phyloP scores from a whole-genome alignment of 2,888 invertebrate species.

The Lymantria monacha region DNA sequence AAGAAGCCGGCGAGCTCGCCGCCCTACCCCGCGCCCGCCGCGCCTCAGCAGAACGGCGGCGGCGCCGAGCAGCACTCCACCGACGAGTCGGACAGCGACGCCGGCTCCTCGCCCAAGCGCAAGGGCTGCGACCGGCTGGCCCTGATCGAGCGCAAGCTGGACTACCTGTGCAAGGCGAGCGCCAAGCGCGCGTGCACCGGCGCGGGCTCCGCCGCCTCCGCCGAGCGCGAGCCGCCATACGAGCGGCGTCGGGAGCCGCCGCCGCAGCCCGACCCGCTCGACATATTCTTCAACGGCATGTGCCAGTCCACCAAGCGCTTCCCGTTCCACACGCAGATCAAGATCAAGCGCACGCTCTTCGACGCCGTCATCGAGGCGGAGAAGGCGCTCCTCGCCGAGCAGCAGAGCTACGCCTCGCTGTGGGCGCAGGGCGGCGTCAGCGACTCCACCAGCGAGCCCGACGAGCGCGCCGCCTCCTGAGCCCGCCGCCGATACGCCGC shows the following conservation, averaged over 20 bases:
- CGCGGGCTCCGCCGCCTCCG: conserved; percentile 21
- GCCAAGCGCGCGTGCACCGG: conserved; percentile 35
- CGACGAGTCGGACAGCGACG: conserved; percentile 40
- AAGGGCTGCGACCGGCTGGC: conserved; percentile 46
- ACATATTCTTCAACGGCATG: conserved; percentile 76
- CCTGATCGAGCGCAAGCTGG: conserved; percentile 57
- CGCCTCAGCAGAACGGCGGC: conserved; percentile 22
- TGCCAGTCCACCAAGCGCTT: conserved; percentile 72
- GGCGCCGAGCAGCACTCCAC: conserved; percentile 27
- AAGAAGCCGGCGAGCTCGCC: conserved; percentile 54
- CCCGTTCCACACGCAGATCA: conserved; percentile 66
- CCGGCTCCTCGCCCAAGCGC: conserved; percentile 43
- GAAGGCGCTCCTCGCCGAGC: conserved; percentile 67
- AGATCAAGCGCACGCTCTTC: conserved; percentile 66
- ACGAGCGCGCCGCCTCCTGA: conserved; percentile 53
- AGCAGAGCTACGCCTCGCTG: conserved; percentile 67
- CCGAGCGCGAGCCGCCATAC: conserved; percentile 9
- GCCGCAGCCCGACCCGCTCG: conserved; percentile 56
- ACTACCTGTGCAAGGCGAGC: conserved; percentile 52
- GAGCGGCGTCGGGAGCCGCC: conserved; percentile 11
- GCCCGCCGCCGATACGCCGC: conserved; percentile 26
- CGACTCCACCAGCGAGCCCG: conserved; percentile 46
- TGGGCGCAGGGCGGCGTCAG: conserved; percentile 51
- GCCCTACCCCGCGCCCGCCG: conserved; percentile 22
- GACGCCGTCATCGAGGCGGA: conserved; percentile 66